Base-by-base conservation (phyloP, 2,888 invertebrate genomes). In the Hymenopus coronatus region DNA sequence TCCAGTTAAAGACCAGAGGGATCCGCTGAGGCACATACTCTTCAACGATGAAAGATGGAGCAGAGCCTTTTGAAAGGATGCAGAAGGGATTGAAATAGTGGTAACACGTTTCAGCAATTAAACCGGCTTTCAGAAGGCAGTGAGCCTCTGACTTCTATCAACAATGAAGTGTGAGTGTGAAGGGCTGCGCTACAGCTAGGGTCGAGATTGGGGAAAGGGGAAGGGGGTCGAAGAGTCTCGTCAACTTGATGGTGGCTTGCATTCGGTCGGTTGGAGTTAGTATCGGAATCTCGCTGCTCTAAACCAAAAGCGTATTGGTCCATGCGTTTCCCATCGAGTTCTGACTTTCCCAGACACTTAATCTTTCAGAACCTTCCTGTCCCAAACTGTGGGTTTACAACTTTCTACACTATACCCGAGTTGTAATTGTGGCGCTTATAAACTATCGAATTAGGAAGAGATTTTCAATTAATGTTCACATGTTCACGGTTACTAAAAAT, bases 81-180 rank as follows among this genome's bases (percentile, higher is more conserved):
- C 83, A 82, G 81, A 86, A 89, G 86, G 81, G 89, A 89, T 89
- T 89, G 89, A 89, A 89, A 89, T 89, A 54, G 83, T 86, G 40
- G 89, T 83, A 89, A 89, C 89, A 89, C 89, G 89, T 89, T 89
- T 89, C 89, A 86, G 89, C 89, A 89, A 89, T 89, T 89, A 89
- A 86, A 89, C 86, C 25, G 84, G 86, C 89, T 89, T 89, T 89
- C 89, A 89, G 46, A 28, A 81, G 28, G 81, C 88, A 82, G 82
- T n/a, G 70, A 40, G 30, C 83, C 87, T 28, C 88, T 46, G 46
- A 40, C 30, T 85, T 85, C 86, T 83, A 86, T 89, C 89, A 83
- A 89, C 89, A 89, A 89, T 89, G 28, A 86, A 81, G 86, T 86
- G 86, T 86, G 86, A 86, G 86, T 81, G 86, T 81, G 86, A 70